Evolutionary conservation across 1,140 invertebrate species (phyloP).

Genomic region (Drosophila erecta): DNA sequence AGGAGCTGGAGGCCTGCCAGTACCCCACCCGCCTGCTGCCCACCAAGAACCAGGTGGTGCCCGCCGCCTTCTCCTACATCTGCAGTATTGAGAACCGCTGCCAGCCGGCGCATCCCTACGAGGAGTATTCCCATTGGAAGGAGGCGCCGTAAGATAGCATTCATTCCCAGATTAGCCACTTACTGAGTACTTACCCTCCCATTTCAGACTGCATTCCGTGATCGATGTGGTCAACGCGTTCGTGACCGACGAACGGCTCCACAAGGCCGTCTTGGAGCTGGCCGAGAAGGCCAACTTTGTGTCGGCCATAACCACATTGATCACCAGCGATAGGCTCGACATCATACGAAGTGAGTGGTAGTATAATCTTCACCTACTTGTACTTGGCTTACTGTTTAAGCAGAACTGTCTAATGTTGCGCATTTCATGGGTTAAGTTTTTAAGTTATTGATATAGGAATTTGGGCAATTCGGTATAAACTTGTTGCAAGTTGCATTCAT

Average conservation of each 20-base stretch:
- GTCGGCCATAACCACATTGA: conserved; percentile 86
- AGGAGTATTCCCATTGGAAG: conserved; percentile 87
- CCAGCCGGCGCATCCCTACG: conserved; percentile 86
- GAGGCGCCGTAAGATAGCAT: conserved; percentile 86
- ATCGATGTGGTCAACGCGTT: conserved; percentile 85
- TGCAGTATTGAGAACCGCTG: conserved; percentile 89
- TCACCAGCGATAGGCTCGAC: conserved; percentile 87
- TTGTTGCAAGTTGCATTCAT: no score
- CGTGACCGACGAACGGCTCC: conserved; percentile 85
- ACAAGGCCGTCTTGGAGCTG: conserved; percentile 85
- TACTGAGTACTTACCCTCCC: background rate
- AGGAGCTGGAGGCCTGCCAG: conserved; percentile 83
- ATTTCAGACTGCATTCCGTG: conserved; percentile 84
- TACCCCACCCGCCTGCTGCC: conserved; percentile 87
- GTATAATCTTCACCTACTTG: no score
- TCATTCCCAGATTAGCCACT: rapidly evolving
- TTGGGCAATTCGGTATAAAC: no score
- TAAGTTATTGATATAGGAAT: no score
- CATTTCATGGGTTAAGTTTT: no score
- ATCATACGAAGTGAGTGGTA: conserved; percentile 84
- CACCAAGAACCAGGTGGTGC: conserved; percentile 86
- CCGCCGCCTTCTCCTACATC: conserved; percentile 88
- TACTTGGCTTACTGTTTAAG: no score
- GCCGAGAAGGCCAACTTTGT: conserved; percentile 87
- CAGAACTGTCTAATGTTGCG: no score